phyloP scores from a whole-genome alignment of 2,888 invertebrate species.

The Yponomeuta evonymella region DNA sequence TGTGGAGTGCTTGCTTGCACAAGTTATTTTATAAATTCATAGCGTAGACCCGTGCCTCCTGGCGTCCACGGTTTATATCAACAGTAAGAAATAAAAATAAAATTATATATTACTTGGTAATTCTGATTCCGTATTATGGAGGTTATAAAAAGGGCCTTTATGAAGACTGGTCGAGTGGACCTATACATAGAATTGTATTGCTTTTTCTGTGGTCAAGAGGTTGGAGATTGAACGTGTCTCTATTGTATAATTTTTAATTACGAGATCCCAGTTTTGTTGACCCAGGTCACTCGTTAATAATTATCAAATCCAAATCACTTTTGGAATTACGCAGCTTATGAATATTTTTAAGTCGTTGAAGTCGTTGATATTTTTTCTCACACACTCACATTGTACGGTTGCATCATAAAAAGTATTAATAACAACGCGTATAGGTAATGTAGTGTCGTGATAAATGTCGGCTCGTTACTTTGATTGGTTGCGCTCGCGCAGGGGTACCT shows the following conservation, averaged over 20 bases:
- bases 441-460: slow-evolving; percentile 33
- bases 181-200: slow-evolving; percentile 21
- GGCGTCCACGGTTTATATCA: neutral
- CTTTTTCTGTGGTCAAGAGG: slow-evolving; percentile 14
- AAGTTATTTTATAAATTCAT: slow-evolving; percentile 46
- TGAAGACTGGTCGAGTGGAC: slow-evolving; percentile 17
- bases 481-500: slow-evolving; percentile 20
- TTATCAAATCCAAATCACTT: neutral
- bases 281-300: slow-evolving; percentile 2
- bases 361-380: neutral
- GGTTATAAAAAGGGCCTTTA: slow-evolving; percentile 23
- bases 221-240: neutral
- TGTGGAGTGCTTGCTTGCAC: slow-evolving; percentile 51
- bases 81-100: neutral
- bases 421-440: neutral
- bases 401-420: slow-evolving; percentile 11
- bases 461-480: slow-evolving; percentile 37
- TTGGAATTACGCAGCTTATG: neutral
- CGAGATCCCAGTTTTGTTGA: neutral
- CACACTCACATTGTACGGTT: slow-evolving; percentile 1
- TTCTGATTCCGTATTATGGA: slow-evolving; percentile 22
- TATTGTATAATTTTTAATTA: neutral
- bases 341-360: neutral
- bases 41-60: neutral
- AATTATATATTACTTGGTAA: slow-evolving; percentile 8